These are phyloP conservation scores for Colostygia pectinataria DNA, from an alignment of 2,888 invertebrate species.

Conservation along the genomic window DNA sequence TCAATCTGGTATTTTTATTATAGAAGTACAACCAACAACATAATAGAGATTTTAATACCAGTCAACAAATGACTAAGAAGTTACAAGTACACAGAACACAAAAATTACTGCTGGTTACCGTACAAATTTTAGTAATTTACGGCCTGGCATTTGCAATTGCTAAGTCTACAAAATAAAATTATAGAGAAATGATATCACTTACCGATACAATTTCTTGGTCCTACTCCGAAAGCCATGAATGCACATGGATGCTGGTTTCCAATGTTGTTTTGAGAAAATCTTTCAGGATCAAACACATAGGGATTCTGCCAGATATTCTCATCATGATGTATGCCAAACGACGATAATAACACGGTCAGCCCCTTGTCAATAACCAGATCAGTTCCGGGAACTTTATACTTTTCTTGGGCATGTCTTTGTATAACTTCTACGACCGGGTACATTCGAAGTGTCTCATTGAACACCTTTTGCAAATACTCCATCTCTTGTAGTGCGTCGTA, in stretches of 20 bases:
- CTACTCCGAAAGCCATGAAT: slow-evolving; percentile 66
- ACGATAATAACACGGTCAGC: slow-evolving; percentile 49
- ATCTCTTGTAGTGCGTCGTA: slow-evolving; percentile 62
- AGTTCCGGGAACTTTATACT: slow-evolving; percentile 59
- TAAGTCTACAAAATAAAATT: too few species aligned
- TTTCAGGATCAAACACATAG: slow-evolving; percentile 68
- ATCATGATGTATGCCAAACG: slow-evolving; percentile 63
- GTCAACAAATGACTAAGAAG: too few species aligned
- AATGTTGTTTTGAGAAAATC: slow-evolving; percentile 58
- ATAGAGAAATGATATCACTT: slow-evolving; percentile 33
- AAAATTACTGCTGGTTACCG: too few species aligned
- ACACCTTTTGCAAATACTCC: slow-evolving; percentile 61
- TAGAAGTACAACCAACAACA: too few species aligned
- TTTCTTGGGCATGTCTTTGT: slow-evolving; percentile 50
- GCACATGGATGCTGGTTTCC: slow-evolving; percentile 53
- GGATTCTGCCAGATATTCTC: slow-evolving; percentile 65
- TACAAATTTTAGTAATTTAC: too few species aligned
- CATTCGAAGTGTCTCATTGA: slow-evolving; percentile 64
- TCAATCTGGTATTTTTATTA: too few species aligned
- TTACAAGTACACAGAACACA: too few species aligned
- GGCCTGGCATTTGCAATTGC: too few species aligned
- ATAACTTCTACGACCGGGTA: slow-evolving; percentile 67
- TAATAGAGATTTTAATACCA: too few species aligned
- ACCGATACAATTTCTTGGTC: slow-evolving; percentile 71
- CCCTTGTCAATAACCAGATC: slow-evolving; percentile 56